phyloP scores from a whole-genome alignment of 2,797 vertebrate genomes.

The Gouania willdenowi region DNA sequence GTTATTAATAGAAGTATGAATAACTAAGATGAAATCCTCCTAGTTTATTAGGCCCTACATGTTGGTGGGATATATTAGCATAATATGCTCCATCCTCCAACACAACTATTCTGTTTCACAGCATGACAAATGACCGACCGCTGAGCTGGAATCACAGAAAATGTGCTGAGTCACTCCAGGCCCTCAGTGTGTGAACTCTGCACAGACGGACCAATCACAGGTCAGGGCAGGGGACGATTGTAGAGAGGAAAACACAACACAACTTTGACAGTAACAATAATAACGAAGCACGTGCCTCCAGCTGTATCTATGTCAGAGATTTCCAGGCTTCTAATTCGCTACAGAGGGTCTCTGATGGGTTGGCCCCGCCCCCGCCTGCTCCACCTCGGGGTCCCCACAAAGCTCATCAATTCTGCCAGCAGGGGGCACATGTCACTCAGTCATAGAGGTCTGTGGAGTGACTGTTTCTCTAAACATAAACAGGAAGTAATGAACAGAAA shows the following conservation, averaged over 20 bases:
- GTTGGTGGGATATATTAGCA: constrained; percentile 25
- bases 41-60: constrained; percentile 17
- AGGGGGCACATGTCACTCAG: constrained; percentile 66
- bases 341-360: constrained; percentile 19
- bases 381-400: constrained; percentile 14
- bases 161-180: constrained; percentile 39
- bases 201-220: constrained; percentile 40
- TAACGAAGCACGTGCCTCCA: constrained; percentile 1
- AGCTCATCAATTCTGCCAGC: constrained; percentile 55
- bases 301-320: constrained; percentile 27
- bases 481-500: too few species aligned
- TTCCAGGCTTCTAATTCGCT: constrained; percentile 36
- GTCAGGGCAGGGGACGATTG: constrained; percentile 4
- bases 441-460: too few species aligned
- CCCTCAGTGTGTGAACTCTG: constrained; percentile 39
- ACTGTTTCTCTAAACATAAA: too few species aligned
- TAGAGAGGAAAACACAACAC: constrained; percentile 3
- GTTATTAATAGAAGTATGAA: too few species aligned
- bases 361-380: constrained; percentile 3
- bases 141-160: constrained; percentile 52
- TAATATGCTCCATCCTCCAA: constrained; percentile 32
- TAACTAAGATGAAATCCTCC: constrained; percentile 23
- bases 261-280: too few species aligned
- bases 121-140: constrained; percentile 43
- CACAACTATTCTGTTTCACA: constrained; percentile 22